Evolutionary conservation across 2,888 invertebrate species (phyloP), one percentile per base, ranked within the genome.

Genomic region (Psylliodes chrysocephalus): DNA sequence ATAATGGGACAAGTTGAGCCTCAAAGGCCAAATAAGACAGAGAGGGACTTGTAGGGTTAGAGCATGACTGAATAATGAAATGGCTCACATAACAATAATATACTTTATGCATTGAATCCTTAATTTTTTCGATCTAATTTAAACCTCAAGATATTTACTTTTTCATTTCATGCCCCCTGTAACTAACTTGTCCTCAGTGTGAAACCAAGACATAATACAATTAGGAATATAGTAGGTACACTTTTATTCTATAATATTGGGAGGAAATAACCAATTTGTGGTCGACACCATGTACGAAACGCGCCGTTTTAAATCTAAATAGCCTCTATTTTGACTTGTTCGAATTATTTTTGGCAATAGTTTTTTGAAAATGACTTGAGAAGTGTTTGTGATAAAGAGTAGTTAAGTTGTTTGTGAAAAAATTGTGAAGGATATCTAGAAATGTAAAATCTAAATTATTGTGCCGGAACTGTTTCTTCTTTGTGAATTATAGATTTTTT

Each of bases 261-360:
- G 79, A 78, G 81, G 81, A 81, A 80, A 74, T 75, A 71, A 73
- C 75, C 78, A 71, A 81, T 81, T 80, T 78, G 76, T 70, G 30
- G 28, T 71, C 69, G 73, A 73, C 72, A 66, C 61, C 66, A 73
- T 66, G 72, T 74, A 68, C 71, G 73, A 71, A 73, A 75, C 75
- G 73, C 74, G 75, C 66, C 70, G 71, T 71, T 68, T 70, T 68
- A 73, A 63, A 66, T 67, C 66, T 68, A 49, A 40, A 28, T 40
- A 38, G 44, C 28, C 25, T 56, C 28, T 56, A 56, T 56, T 56
- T 56, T 46, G n/a, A 40, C 40, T 49, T 14, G 38, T 25, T 40
- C 19, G 8, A 42, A 25, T 53, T 54, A 54, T 22, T 40, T 25
- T 25, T 25, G 14, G 51, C 51, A 28, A 17, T 10, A 10, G 8